Evolutionary conservation across 2,888 invertebrate species (phyloP).

Genomic region (Mycogona germanica): DNA sequence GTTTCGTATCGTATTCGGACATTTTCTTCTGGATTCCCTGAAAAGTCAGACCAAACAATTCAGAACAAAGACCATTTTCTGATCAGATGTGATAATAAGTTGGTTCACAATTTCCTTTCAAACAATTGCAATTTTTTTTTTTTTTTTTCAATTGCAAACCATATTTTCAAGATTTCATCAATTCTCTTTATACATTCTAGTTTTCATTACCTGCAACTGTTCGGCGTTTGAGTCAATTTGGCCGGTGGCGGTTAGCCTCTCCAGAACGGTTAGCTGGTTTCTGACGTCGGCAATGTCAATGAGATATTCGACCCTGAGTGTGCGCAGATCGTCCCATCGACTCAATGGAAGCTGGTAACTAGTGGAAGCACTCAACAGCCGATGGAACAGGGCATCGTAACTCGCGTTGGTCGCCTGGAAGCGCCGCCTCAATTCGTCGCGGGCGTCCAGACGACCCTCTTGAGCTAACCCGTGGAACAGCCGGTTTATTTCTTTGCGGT

Average conservation of each 20-base stretch:
- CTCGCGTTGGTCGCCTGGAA: background rate
- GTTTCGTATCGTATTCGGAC: too few species aligned
- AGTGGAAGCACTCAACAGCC: background rate
- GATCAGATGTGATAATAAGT: too few species aligned
- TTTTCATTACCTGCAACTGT: too few species aligned
- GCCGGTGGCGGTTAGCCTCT: background rate
- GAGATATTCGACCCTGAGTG: background rate
- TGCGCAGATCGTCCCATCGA: conserved; percentile 15
- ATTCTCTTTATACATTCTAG: background rate
- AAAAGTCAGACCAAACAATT: too few species aligned
- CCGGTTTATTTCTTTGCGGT: conserved; percentile 3
- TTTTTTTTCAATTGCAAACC: background rate
- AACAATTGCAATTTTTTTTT: background rate
- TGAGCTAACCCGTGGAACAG: conserved; percentile 10
- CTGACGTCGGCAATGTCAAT: conserved; percentile 5
- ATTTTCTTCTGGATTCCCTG: too few species aligned
- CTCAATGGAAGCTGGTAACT: background rate
- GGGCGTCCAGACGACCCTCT: conserved; percentile 5
- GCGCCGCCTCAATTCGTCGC: background rate
- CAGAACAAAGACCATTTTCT: too few species aligned
- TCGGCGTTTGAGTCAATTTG: background rate
- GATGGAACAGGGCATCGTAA: background rate
- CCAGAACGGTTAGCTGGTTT: background rate
- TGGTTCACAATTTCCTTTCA: too few species aligned
- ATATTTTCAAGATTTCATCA: background rate